Conservation (phyloP, 1,140 invertebrate species). For the Cyclargus thomasi region DNA sequence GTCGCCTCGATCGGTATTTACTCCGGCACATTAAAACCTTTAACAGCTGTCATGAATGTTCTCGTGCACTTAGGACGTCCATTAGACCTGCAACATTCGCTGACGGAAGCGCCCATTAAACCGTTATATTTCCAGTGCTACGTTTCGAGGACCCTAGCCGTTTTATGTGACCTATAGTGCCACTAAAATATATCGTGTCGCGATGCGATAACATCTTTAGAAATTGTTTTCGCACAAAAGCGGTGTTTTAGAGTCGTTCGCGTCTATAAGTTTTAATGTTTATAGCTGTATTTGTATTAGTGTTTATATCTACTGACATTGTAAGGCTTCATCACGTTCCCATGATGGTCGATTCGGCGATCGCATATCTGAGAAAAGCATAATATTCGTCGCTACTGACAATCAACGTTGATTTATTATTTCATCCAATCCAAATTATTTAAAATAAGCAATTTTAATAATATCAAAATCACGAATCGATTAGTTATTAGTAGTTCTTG, state of each 20-base stretch:
- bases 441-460: too few relatives aligned
- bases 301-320: too few relatives aligned
- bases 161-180: constrained; percentile 57
- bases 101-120: constrained; percentile 70
- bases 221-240: constrained; percentile 7
- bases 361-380: too few relatives aligned
- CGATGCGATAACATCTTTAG: constrained; percentile 8
- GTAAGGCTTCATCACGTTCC: too few relatives aligned
- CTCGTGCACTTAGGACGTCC: constrained; percentile 70
- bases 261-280: too few relatives aligned
- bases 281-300: too few relatives aligned
- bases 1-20: constrained; percentile 25
- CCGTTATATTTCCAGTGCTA: constrained; percentile 73
- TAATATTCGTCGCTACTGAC: too few relatives aligned
- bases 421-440: too few relatives aligned
- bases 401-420: too few relatives aligned
- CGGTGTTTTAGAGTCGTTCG: not conserved
- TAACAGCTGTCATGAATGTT: constrained; percentile 66
- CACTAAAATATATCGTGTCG: constrained; percentile 24
- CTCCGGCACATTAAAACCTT: constrained; percentile 43
- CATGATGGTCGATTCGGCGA: too few relatives aligned
- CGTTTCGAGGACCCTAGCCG: constrained; percentile 61
- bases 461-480: too few relatives aligned
- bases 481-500: not conserved
- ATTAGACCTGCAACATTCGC: constrained; percentile 67